phyloP scores from a whole-genome alignment of 2,113 vertebrate genomes.

The Jacana jacana region DNA sequence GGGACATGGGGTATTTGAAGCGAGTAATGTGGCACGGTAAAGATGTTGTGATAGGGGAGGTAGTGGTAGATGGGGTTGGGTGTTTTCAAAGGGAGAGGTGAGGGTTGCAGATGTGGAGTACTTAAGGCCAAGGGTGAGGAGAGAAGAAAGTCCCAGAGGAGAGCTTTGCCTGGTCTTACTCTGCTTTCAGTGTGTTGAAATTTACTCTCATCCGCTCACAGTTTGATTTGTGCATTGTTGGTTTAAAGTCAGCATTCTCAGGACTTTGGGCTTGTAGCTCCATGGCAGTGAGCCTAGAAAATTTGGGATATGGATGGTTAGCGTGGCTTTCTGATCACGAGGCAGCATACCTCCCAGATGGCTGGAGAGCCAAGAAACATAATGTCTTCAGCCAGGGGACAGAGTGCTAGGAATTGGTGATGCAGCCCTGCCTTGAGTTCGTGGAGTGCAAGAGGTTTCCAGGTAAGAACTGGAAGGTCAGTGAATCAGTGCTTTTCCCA shows the following conservation, averaged over 20 bases:
- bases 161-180: not conserved
- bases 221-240: not conserved
- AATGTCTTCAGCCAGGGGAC: not conserved
- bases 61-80: not conserved
- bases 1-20: not conserved
- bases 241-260: not conserved
- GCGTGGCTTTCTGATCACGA: not conserved
- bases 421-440: not conserved
- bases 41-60: not conserved
- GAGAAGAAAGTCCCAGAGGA: not conserved
- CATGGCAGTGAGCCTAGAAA: not conserved
- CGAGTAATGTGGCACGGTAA: not conserved
- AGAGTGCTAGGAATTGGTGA: not conserved
- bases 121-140: not conserved
- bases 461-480: not conserved
- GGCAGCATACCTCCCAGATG: not conserved
- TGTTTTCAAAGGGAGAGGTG: not conserved
- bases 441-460: not conserved
- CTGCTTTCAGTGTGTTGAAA: not conserved
- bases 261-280: not conserved
- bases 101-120: not conserved
- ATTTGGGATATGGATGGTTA: not conserved
- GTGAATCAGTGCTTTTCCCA: not conserved
- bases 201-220: not conserved
- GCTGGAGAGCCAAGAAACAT: not conserved